These are phyloP conservation scores for Molothrus aeneus DNA, from an alignment of 2,797 vertebrate species.

Conservation along the genomic window DNA sequence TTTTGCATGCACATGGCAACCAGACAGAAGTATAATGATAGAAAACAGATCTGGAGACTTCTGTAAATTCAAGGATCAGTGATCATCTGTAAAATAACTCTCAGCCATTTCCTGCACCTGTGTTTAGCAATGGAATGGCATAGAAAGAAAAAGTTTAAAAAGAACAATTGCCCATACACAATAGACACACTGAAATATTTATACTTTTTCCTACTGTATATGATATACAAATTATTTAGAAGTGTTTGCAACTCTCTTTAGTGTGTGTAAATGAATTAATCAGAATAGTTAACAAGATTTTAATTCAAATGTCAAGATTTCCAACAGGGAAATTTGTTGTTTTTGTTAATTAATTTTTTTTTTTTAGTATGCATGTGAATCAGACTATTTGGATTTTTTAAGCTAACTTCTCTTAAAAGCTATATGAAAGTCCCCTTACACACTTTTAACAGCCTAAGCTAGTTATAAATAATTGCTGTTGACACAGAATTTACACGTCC, in stretches of 20 bases:
- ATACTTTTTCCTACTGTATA: not conserved
- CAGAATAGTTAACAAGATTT: not conserved
- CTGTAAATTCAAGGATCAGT: not conserved
- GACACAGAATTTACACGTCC: not conserved
- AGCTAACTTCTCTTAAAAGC: not conserved
- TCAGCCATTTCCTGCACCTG: not conserved
- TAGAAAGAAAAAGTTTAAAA: not conserved
- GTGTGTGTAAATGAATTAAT: not conserved
- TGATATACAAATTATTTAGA: not conserved
- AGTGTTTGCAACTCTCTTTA: not conserved
- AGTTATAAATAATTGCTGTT: slow-evolving; percentile 19
- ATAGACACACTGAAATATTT: not conserved
- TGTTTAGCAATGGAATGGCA: not conserved
- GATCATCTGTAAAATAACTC: not conserved
- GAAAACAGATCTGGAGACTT: not conserved
- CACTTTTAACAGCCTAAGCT: not conserved
- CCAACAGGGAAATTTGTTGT: not conserved
- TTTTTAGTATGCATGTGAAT: not conserved
- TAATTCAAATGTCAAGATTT: not conserved
- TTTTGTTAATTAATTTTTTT: not conserved
- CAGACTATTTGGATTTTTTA: not conserved
- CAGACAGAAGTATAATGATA: not conserved
- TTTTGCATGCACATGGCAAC: not conserved
- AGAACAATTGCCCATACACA: not conserved
- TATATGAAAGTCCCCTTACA: not conserved